Percentiles rank a stretch among this genome's conserved stretches.
Evolutionary conservation across 2,113 vertebrate genomes (phyloP).

Genomic region (Datnioides undecimradiatus): DNA sequence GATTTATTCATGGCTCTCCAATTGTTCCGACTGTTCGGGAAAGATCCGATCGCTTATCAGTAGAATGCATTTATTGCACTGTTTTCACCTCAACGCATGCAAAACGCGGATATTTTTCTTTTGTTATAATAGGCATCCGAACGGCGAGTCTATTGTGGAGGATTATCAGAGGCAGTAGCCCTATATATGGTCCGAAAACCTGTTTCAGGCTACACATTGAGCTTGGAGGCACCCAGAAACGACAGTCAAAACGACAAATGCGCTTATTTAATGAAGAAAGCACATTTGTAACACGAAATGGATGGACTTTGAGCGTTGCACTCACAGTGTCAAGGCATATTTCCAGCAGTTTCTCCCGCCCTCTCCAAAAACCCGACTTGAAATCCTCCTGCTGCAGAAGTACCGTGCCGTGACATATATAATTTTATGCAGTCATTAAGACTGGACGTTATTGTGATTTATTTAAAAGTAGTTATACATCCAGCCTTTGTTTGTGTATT

Average conservation of each 20-base stretch:
- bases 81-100: conserved; percentile 23
- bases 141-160: conserved; percentile 59
- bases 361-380: conserved; percentile 28
- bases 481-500: neutral
- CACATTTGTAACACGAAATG: neutral
- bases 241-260: conserved; percentile 21
- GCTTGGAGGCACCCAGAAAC: neutral
- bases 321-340: conserved; percentile 38
- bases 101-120: conserved; percentile 44
- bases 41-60: conserved; percentile 31
- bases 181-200: conserved; percentile 45
- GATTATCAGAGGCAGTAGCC: conserved; percentile 51
- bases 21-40: conserved; percentile 47
- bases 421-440: neutral
- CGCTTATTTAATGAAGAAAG: conserved; percentile 20
- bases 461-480: conserved; percentile 32
- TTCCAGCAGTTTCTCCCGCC: conserved; percentile 72
- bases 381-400: conserved; percentile 56
- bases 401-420: neutral
- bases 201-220: conserved; percentile 33
- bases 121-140: conserved; percentile 58
- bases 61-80: conserved; percentile 12
- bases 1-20: conserved; percentile 45
- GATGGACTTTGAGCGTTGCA: conserved; percentile 46
- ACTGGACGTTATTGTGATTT: conserved; percentile 2